Conservation (phyloP, 2,888 invertebrate species). For the Polydrusus pterygomalis region DNA sequence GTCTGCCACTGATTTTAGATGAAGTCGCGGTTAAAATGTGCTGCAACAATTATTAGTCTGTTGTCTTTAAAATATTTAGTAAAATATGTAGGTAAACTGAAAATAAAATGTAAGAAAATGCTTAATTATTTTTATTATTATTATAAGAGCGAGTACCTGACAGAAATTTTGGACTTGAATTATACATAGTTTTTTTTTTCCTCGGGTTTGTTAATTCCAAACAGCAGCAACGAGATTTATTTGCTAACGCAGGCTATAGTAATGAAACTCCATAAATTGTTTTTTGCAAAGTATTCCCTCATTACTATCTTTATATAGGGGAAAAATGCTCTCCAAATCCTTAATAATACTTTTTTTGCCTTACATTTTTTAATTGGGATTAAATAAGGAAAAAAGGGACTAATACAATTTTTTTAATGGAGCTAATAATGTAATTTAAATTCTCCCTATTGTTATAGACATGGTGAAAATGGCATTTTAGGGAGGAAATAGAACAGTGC, state of each 20-base stretch:
- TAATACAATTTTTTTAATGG: not conserved
- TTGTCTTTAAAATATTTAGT: too few relatives aligned
- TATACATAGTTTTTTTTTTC: not conserved
- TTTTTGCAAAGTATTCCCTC: conserved; percentile 40
- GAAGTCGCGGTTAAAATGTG: too few relatives aligned
- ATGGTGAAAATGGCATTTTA: too few relatives aligned
- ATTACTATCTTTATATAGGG: conserved; percentile 26
- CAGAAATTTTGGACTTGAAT: too few relatives aligned
- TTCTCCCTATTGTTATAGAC: too few relatives aligned
- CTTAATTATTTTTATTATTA: not conserved
- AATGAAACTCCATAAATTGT: conserved; percentile 47
- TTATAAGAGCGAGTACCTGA: too few relatives aligned
- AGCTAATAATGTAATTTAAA: too few relatives aligned
- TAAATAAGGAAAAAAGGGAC: conserved; percentile 1
- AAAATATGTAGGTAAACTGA: too few relatives aligned
- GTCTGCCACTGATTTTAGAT: too few relatives aligned
- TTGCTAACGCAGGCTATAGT: conserved; percentile 16
- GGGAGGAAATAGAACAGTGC: too few relatives aligned
- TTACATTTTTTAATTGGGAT: conserved; percentile 21
- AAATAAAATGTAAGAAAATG: too few relatives aligned
- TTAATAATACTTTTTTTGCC: not conserved
- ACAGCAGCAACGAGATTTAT: not conserved
- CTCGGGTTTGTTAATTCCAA: not conserved
- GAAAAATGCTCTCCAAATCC: conserved; percentile 13
- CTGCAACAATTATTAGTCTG: too few relatives aligned